A percentile compares a stretch with the other conserved stretches of the same genome.
Evolutionary conservation across 2,113 vertebrate genomes (phyloP).

Genomic region (Clarias macrocephalus): DNA sequence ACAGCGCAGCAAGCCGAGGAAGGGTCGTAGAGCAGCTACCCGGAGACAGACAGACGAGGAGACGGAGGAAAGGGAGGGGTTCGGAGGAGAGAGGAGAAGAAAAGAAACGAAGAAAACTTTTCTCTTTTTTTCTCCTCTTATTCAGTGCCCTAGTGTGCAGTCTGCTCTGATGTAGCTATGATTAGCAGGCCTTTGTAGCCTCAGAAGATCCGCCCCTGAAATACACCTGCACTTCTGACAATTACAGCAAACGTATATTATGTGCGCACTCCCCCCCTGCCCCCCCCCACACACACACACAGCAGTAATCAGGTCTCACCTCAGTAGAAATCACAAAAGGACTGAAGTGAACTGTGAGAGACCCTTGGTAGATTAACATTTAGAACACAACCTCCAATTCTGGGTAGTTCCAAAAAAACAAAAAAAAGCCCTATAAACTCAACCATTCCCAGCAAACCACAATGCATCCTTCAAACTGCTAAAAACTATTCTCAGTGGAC

Average conservation of each 20-base stretch:
- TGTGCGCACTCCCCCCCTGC: too few relatives aligned
- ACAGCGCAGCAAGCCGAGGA: constrained; percentile 59
- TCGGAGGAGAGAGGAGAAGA: constrained; percentile 1
- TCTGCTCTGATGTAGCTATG: constrained; percentile 37
- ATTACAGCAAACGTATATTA: constrained; percentile 39
- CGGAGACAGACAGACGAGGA: constrained; percentile 22
- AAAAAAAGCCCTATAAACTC: neutral
- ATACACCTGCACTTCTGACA: constrained; percentile 34
- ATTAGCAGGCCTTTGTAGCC: constrained; percentile 37
- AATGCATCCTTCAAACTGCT: constrained; percentile 4
- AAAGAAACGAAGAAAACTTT: neutral
- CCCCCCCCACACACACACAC: constrained; percentile 5
- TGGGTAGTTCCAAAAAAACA: neutral
- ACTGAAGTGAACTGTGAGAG: constrained; percentile 2
- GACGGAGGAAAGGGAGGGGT: constrained; percentile 15
- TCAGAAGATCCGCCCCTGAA: constrained; percentile 18
- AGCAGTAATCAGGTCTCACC: constrained; percentile 32
- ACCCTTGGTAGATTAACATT: constrained; percentile 30
- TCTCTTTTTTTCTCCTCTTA: constrained; percentile 13
- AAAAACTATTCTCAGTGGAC: constrained; percentile 14
- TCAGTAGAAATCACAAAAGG: constrained; percentile 14
- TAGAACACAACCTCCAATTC: neutral
- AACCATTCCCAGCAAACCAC: constrained; percentile 1
- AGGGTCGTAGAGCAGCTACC: constrained; percentile 48
- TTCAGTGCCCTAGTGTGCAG: constrained; percentile 25